Conservation (phyloP, 2,888 invertebrate genomes). For the Nyleta sp. region DNA sequence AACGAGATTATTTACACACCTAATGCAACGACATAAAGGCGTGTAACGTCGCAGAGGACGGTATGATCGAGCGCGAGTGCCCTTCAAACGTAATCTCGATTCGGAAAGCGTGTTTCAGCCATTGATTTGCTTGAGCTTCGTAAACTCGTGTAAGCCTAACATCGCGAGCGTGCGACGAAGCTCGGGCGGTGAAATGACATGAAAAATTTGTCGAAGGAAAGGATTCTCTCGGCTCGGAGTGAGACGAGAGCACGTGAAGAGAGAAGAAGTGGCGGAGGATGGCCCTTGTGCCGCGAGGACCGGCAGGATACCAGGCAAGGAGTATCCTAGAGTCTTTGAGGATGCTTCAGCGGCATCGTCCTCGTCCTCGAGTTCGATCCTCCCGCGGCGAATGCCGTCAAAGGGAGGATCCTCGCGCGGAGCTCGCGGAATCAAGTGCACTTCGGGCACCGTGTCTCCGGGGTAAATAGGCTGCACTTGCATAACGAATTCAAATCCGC, state of each 20-base stretch:
- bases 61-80: too few species aligned
- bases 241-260: slow-evolving; percentile 55
- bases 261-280: slow-evolving; percentile 76
- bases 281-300: slow-evolving; percentile 79
- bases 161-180: too few species aligned
- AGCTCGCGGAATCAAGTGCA: slow-evolving; percentile 79
- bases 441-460: slow-evolving; percentile 69
- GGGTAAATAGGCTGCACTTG: slow-evolving; percentile 48
- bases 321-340: slow-evolving; percentile 81
- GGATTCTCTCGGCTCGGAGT: slow-evolving; percentile 40
- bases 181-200: slow-evolving; percentile 46
- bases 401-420: slow-evolving; percentile 72
- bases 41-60: too few species aligned
- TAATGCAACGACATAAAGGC: too few species aligned
- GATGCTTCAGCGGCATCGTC: slow-evolving; percentile 79
- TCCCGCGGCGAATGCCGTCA: slow-evolving; percentile 68
- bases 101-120: too few species aligned
- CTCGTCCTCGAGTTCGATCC: slow-evolving; percentile 73
- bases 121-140: too few species aligned
- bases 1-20: too few species aligned
- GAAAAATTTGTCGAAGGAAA: slow-evolving; percentile 49
- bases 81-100: too few species aligned
- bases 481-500: slow-evolving; percentile 54
- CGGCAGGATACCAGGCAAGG: slow-evolving; percentile 79
- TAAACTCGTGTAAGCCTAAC: too few species aligned